Evolutionary conservation across 2,113 vertebrate species (phyloP).

Genomic region (Sander lucioperca): DNA sequence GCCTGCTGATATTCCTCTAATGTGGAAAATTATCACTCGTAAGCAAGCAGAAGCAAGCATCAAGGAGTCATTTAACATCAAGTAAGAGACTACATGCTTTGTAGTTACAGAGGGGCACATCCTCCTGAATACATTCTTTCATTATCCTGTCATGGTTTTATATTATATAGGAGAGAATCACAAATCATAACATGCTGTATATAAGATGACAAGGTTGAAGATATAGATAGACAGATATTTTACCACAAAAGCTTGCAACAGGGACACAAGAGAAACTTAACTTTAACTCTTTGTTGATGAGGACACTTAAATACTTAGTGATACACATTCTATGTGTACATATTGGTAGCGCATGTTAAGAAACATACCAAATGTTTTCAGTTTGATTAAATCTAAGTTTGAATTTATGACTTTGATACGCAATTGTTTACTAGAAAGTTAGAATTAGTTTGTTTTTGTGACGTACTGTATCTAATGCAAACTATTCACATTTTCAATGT

Average conservation of each 20-base stretch:
- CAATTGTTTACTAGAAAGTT: too few species aligned
- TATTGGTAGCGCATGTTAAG: too few species aligned
- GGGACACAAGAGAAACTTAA: too few species aligned
- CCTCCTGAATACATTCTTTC: background rate
- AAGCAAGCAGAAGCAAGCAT: conserved; percentile 65
- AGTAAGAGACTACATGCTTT: conserved; percentile 2
- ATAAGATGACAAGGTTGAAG: background rate
- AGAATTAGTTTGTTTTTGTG: too few species aligned
- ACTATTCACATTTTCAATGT: too few species aligned
- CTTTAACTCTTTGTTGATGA: too few species aligned
- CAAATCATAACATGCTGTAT: background rate
- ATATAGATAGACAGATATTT: too few species aligned
- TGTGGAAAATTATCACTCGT: conserved; percentile 57
- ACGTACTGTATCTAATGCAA: background rate
- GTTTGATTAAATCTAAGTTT: background rate
- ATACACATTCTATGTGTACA: too few species aligned
- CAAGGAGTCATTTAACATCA: conserved; percentile 59
- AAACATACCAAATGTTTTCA: background rate
- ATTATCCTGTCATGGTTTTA: too few species aligned
- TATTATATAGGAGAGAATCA: background rate
- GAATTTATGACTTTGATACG: too few species aligned
- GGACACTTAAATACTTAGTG: too few species aligned
- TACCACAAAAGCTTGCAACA: too few species aligned
- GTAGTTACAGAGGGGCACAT: background rate
- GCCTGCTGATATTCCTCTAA: conserved; percentile 69